Evolutionary conservation across 2,113 vertebrate species (phyloP), one percentile per base, ranked within the genome.

Genomic region (Oplegnathus fasciatus): DNA sequence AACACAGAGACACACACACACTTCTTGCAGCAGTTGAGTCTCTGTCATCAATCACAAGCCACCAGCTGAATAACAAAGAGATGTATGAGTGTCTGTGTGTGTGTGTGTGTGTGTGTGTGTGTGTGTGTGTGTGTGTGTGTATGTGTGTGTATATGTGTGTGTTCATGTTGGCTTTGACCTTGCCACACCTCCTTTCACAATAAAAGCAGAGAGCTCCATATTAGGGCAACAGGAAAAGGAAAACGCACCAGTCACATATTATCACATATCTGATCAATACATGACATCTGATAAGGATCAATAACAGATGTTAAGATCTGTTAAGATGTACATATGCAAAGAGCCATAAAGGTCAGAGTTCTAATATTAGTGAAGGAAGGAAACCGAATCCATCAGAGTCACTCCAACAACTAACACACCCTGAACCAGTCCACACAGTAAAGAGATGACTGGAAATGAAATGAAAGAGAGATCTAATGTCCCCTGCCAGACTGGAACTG

Each of bases 11-110:
- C 54, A 30, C 64, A 61, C 48, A 32, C 28, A 40, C 20, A 60
- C 57, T 58, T 18, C n/a, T 26, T 28, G 57, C 44, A 76, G 50
- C 64, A 60, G 42, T 81, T 83, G 4, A 68, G 40, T n/a, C 62
- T 70, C 15, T 48, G 60, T 77, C 72, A 81, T 86, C 65, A 40
- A 71, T 83, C 74, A 81, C 48, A 61, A 80, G 62, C 48, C 70
- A 80, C 69, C 24, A 67, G 40, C 66, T 82, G 85, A 82, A 80
- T 82, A 48, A 78, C 77, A 85, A 87, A 72, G 55, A 65, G 75
- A 1, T 55, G 1, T 52, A 14, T 70, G 24, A 50, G 30, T 48
- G 70, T 55, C 48, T 46, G 55, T 71, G 55, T 37, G 9, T 69
- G 34, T 34, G 0, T 42, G 11, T 70, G 37, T 58, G 62, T 74